Conservation (phyloP, 2,113 vertebrate species). For the Chaenocephalus aceratus region DNA sequence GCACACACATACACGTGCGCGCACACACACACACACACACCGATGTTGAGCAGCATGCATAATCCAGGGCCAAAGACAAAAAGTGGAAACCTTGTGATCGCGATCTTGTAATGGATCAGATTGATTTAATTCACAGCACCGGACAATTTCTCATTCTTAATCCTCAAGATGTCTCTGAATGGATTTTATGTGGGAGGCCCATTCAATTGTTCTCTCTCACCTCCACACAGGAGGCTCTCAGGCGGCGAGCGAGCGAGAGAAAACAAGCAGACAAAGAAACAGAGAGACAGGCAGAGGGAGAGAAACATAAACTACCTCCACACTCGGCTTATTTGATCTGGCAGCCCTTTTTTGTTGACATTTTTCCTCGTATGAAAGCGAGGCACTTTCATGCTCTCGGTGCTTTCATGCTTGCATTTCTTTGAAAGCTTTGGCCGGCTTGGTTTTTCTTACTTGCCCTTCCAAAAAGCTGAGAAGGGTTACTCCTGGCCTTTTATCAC, state of each 20-base stretch:
- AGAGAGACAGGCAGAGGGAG: constrained; percentile 2
- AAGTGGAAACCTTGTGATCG: constrained; percentile 63
- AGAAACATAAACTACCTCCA: constrained; percentile 66
- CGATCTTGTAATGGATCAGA: constrained; percentile 76
- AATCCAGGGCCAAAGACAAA: constrained; percentile 67
- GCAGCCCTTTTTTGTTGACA: constrained; percentile 61
- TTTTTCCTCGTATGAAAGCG: constrained; percentile 51
- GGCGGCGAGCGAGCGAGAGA: constrained; percentile 42
- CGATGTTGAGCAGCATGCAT: constrained; percentile 36
- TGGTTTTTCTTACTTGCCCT: constrained; percentile 47
- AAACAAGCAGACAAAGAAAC: constrained; percentile 65
- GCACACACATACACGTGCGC: constrained; percentile 9
- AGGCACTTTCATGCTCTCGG: constrained; percentile 53
- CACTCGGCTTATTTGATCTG: constrained; percentile 62
- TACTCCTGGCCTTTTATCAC: constrained; percentile 71
- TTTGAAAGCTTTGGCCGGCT: constrained; percentile 67
- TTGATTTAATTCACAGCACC: constrained; percentile 71
- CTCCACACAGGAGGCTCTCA: constrained; percentile 51
- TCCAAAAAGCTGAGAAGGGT: constrained; percentile 54
- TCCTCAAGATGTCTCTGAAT: constrained; percentile 75
- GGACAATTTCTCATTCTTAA: constrained; percentile 76
- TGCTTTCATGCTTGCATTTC: constrained; percentile 57
- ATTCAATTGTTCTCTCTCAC: constrained; percentile 70
- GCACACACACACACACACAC: constrained; percentile 2
- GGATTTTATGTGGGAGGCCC: constrained; percentile 77